phyloP scores from a whole-genome alignment of 2,797 vertebrate genomes.

The Micromesistius poutassou region DNA sequence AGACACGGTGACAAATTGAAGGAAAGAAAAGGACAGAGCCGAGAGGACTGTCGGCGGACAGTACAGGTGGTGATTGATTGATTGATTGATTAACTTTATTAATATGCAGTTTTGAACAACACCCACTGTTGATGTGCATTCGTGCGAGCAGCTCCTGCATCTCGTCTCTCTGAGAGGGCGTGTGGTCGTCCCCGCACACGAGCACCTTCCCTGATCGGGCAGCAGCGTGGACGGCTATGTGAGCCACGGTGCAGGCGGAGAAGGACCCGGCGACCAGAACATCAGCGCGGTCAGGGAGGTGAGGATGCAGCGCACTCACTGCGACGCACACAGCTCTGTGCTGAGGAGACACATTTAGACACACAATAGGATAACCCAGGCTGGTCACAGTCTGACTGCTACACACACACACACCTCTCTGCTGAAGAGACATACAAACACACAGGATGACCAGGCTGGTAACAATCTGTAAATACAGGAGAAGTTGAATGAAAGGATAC shows the following conservation, averaged over 20 bases:
- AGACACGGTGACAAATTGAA: neutral
- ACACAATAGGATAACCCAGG: too few relatives aligned
- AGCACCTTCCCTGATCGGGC: conserved; percentile 66
- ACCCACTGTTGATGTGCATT: conserved; percentile 84
- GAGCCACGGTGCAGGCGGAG: conserved; percentile 81
- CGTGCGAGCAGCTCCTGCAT: conserved; percentile 66
- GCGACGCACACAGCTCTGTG: conserved; percentile 87
- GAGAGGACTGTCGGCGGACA: neutral
- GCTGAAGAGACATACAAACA: conserved; percentile 63
- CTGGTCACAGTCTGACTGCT: conserved; percentile 64
- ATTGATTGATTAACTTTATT: too few relatives aligned
- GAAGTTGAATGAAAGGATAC: neutral
- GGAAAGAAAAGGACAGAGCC: too few relatives aligned
- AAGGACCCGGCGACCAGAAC: conserved; percentile 79
- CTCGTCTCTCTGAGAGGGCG: conserved; percentile 67
- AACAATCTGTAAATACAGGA: neutral
- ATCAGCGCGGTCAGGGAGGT: conserved; percentile 76
- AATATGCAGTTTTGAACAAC: conserved; percentile 9
- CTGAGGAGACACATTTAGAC: conserved; percentile 53
- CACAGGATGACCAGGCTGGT: neutral
- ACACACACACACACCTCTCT: conserved; percentile 85
- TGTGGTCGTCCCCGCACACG: conserved; percentile 76
- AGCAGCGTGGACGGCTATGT: conserved; percentile 72
- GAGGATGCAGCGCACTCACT: conserved; percentile 73
- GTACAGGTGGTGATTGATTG: too few relatives aligned